Base-by-base conservation (phyloP, 1,140 invertebrate genomes). In the Mamestra configurata region DNA sequence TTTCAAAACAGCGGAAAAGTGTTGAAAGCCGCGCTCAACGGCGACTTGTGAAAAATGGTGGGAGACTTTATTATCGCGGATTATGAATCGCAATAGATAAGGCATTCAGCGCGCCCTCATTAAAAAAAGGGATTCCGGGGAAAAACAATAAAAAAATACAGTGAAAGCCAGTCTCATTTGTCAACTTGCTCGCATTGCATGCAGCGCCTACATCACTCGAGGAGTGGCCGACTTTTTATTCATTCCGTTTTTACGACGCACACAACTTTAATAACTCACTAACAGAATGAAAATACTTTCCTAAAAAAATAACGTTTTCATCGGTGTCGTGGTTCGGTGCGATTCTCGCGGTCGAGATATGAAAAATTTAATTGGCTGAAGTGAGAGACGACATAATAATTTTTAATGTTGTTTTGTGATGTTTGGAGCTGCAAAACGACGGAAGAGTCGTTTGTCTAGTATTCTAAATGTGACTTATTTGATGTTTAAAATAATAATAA, bases 151-250 rank as follows among this genome's bases (percentile, higher is more conserved):
- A 80, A 68, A 86, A 84, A 84, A 82, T 80, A 82, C 78, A 82
- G 78, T 79, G 79, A 85, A 86, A 87, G 83, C 85, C 82, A 82
- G 85, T 83, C 84, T 89, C 85, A 90, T 89, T 90, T 90, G 87
- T 90, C 88, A 90, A 85, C 81, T 85, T 84, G 82, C 79, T 81
- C 46, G 81, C 75, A 70, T 84, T 68, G 84, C 83, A 85, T 86
- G 82, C 80, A 80, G 66, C 70, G 80, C 82, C 82, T 82, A 79
- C 79, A 84, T 86, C 84, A 86, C 73, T 82, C 66, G 84, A 86
- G 82, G 80, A 88, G 82, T 87, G 87, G 84, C 81, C 86, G 85
- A 89, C 73, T 84, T 88, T 88, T 83, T 82, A 84, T 88, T 85
- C 82, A 84, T 79, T 84, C 77, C 82, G 80, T 78, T 83, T 87